Base-by-base conservation (phyloP, 2,888 invertebrate genomes). In the Drosophila ezoana region DNA sequence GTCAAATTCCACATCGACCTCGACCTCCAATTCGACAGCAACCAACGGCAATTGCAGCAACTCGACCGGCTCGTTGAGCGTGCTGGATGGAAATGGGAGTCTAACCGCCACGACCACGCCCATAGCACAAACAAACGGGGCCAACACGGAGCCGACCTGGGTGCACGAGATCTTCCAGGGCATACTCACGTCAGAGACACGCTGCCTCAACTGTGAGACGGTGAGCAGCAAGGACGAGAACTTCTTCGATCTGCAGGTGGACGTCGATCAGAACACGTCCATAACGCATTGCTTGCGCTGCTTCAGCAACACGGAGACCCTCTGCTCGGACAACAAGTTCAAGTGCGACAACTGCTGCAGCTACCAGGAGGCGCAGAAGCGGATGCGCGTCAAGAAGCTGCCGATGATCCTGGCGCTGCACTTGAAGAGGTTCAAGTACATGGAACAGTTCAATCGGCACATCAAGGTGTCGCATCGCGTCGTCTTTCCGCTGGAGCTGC, bases 151-250 rank as follows among this genome's bases (percentile, higher is more conserved):
- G 89, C 97, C 98, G 52, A 99, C 99, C 1, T 99, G 99, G 99
- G 99, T 99, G 68, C 99, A 99, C 92, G 99, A 99, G 93, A 99
- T 99, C 91, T 99, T 99, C 93, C 99, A 99, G 75, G 99, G 99
- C 77, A 99, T 99, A 57, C 94, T 99, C 73, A 99, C 99, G 4
- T 99, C 99, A 92, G 99, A 99, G 94, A 99, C 99, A 2, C 94
- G 98, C 87, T 99, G 99, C 93, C 95, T 99, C 85, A 99, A 99
- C 93, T 99, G 99, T 93, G 99, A 99, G 94, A 99, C 99, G 78
- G 98, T 99, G 90, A 98, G 99, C 93, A 98, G 98, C 93, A 99
- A 99, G 93, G 99, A 99, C 93, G 99, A 99, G 93, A 98, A 99
- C 92, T 99, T 99, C 93, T 97, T 99, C 90, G 99, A 99, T 93